Percentiles rank a stretch among this genome's conserved stretches.
Conservation (phyloP, 1,140 invertebrate genomes). For the Cotesia vestalis region DNA sequence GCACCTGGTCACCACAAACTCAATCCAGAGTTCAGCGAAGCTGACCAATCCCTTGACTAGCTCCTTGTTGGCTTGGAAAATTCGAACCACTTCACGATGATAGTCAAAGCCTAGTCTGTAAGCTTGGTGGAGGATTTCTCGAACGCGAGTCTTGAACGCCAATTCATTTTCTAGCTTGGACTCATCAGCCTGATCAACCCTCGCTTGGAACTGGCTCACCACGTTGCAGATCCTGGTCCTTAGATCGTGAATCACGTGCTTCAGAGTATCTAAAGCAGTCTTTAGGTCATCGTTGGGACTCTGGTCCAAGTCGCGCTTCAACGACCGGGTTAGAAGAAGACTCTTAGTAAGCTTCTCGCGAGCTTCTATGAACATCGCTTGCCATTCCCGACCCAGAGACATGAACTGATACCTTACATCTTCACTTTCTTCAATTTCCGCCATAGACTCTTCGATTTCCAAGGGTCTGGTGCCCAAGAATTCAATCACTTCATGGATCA, state of each 20-base stretch:
- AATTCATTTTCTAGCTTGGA: slow-evolving; percentile 54
- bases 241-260: slow-evolving; percentile 71
- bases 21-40: slow-evolving; percentile 89
- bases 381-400: slow-evolving; percentile 78
- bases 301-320: slow-evolving; percentile 76
- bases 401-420: slow-evolving; percentile 70
- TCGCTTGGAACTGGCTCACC: slow-evolving; percentile 72
- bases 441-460: slow-evolving; percentile 50
- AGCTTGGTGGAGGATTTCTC: slow-evolving; percentile 86
- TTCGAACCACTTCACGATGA: slow-evolving; percentile 79
- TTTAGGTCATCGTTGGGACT: slow-evolving; percentile 67
- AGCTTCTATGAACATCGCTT: slow-evolving; percentile 79
- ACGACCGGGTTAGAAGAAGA: slow-evolving; percentile 79
- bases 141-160: slow-evolving; percentile 70
- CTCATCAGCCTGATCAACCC: slow-evolving; percentile 52
- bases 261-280: slow-evolving; percentile 71
- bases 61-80: slow-evolving; percentile 67
- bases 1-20: slow-evolving; percentile 82
- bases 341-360: slow-evolving; percentile 83
- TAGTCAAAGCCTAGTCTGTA: slow-evolving; percentile 92
- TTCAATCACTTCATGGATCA: slow-evolving; percentile 57
- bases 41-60: slow-evolving; percentile 70
- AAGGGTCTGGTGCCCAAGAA: slow-evolving; percentile 54
- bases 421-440: slow-evolving; percentile 44
- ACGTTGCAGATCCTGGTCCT: slow-evolving; percentile 70